Evolutionary conservation across 2,113 vertebrate species (phyloP), one percentile per base, ranked within the genome.

Genomic region (Trochalopteron elliotii): DNA sequence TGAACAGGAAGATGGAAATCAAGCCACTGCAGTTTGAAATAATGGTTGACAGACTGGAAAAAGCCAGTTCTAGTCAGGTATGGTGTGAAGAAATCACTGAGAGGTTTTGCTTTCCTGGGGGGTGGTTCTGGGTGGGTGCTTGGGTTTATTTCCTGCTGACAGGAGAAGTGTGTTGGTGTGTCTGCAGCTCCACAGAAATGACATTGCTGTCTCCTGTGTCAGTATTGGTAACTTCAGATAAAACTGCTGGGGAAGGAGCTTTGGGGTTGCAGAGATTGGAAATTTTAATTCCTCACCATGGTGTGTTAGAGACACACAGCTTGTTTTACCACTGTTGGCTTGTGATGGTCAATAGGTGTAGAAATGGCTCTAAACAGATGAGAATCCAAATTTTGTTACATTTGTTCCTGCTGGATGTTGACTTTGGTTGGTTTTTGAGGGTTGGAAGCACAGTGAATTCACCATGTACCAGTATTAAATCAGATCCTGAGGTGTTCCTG

Each of bases 11-110:
- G 95, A 99, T 99, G 98, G 99, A 99, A 96, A 98, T 99, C 95
- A 99, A 98, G 94, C 98, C 99, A 14, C 97, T 99, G 94, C 99
- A 99, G 97, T 99, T 99, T 97, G 99, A 99, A 98, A 98, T 98
- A 88, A 99, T 99, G 98, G 98, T 99, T 97, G 99, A 99, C 97
- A 98, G 99, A 75, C 98, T 99, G 30, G 99, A 99, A 96, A 99
- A 99, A 97, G 99, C 99, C 95, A 99, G 99, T 95, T 98, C 98
- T 68, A 99, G 99, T 97, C 99, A 99, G 99, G 99, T 99, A 98
- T 76, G 89, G 81, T 92, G 61, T 25, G 70, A 80, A 96, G 77
- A 45, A 81, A 37, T 42, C 11, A 4, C 33, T 56, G 18, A 67
- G 81, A 5, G 27, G 11, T 89, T 95, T 65, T 24, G 50, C 8